Evolutionary conservation across 2,113 vertebrate species (phyloP).

Genomic region (Misgurnus anguillicaudatus): DNA sequence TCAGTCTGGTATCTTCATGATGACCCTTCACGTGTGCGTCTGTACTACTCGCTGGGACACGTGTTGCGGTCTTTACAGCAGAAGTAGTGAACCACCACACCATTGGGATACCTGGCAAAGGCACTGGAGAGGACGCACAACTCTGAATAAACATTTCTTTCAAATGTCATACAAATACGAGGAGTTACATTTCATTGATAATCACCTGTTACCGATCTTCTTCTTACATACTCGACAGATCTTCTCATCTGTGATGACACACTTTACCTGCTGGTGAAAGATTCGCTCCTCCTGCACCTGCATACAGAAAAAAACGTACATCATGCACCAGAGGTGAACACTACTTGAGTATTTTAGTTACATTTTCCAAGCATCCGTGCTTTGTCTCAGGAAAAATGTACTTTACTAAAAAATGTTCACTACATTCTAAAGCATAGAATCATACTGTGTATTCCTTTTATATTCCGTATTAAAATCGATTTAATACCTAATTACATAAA

Average conservation of each 20-base stretch:
- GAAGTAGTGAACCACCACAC: slow-evolving; percentile 97
- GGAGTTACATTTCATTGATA: neutral
- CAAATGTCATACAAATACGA: too few species aligned
- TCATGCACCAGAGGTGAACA: too few species aligned
- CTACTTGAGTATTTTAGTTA: too few species aligned
- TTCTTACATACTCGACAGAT: slow-evolving; percentile 97
- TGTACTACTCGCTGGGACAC: slow-evolving; percentile 85
- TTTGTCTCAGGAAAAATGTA: too few species aligned
- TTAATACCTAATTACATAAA: too few species aligned
- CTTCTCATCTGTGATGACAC: slow-evolving; percentile 98
- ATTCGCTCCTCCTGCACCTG: slow-evolving; percentile 97
- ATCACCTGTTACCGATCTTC: slow-evolving; percentile 97
- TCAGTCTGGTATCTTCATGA: neutral
- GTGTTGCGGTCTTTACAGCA: slow-evolving; percentile 92
- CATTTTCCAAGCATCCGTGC: too few species aligned
- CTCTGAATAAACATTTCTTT: too few species aligned
- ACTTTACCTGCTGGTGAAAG: slow-evolving; percentile 96
- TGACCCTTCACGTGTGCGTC: neutral
- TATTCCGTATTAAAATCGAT: too few species aligned
- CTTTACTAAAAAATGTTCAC: too few species aligned
- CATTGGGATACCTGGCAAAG: slow-evolving; percentile 95
- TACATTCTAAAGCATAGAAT: too few species aligned
- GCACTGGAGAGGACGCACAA: slow-evolving; percentile 75
- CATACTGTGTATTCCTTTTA: too few species aligned
- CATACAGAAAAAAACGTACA: neutral